phyloP scores from a whole-genome alignment of 1,140 invertebrate species.

The Elymnias hypermnestra region DNA sequence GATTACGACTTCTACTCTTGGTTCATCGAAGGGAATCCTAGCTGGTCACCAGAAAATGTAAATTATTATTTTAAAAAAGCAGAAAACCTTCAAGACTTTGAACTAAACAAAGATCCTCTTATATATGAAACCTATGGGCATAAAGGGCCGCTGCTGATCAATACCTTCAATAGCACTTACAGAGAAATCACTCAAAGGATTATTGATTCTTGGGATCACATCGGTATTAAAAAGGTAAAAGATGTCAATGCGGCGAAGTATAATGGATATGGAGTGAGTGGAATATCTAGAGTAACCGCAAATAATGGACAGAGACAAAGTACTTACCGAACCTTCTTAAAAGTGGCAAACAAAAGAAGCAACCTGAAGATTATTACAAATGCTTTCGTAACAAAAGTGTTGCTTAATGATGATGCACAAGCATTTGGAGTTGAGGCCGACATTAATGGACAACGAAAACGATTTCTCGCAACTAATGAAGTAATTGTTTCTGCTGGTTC shows the following conservation, averaged over 20 bases:
- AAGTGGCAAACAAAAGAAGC: conserved; percentile 66
- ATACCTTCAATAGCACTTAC: conserved; percentile 34
- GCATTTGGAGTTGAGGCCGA: conserved; percentile 52
- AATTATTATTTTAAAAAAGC: conserved; percentile 30
- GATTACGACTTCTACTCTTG: conserved; percentile 78
- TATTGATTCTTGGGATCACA: conserved; percentile 50
- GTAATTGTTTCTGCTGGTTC: conserved; percentile 72
- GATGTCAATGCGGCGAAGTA: conserved; percentile 38
- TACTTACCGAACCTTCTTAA: conserved; percentile 78
- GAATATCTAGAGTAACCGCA: conserved; percentile 48
- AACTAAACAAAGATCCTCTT: conserved; percentile 18
- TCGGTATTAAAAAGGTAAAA: conserved; percentile 32
- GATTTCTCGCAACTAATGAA: conserved; percentile 61
- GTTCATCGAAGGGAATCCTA: conserved; percentile 76
- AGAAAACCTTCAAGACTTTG: conserved; percentile 35
- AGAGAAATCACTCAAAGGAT: conserved; percentile 32
- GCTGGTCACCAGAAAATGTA: conserved; percentile 55
- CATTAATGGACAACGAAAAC: conserved; percentile 28
- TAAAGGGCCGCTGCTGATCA: conserved; percentile 34
- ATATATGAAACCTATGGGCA: conserved; percentile 33
- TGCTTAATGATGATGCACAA: conserved; percentile 35
- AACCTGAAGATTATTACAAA: conserved; percentile 83
- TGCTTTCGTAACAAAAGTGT: conserved; percentile 69
- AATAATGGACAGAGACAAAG: conserved; percentile 78
- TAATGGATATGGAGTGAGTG: conserved; percentile 24